Base-by-base conservation (phyloP, 2,797 vertebrate species). In the Notoglanidium macrostoma region DNA sequence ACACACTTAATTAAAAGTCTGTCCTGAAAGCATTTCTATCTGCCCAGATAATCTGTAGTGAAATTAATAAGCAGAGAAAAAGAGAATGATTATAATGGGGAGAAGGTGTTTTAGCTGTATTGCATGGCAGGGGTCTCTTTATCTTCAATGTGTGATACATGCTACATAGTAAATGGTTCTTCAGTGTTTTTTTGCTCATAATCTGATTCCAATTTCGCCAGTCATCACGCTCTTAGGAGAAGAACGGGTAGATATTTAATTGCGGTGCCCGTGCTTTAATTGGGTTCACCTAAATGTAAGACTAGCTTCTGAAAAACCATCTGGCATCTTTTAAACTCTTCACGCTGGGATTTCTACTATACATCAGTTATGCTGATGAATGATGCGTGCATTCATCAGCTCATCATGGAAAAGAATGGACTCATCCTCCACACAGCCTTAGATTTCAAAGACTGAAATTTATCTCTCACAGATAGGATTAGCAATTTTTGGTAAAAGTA, bases 141-240 rank as follows among this genome's bases (percentile, higher is more conserved):
- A 90, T 95, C 93, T 93, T 91, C 87, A 93, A 94, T 88, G 90
- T 88, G 89, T 93, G 93, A 95, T 96, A 94, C 94, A 94, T 91
- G 92, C 92, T 92, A 93, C 91, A 84, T 89, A 83, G 92, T 93
- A 95, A 95, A 96, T 92, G 93, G 90, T 94, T 94, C 92, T 94
- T 91, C 93, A 90, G 92, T 92, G 65, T 26, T 14, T 88, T 92
- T 92, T 54, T 91, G 84, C 89, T 86, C 86, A 57, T 95, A 96
- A 96, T 96, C 96, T 96, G 95, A 96, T 96, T 96, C 93, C 94
- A 96, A 95, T 96, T 96, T 96, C 91, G 95, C 93, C 94, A 94
- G 87, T 92, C 93, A 90, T 91, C 93, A 94, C 93, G 95, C 96
- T 95, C 94, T 90, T 91, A 87, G 88, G 93, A 89, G 92, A 89